A percentile compares a stretch with the other conserved stretches of the same genome.
Evolutionary conservation across 2,113 vertebrate genomes (phyloP).

Genomic region (Equus quagga): DNA sequence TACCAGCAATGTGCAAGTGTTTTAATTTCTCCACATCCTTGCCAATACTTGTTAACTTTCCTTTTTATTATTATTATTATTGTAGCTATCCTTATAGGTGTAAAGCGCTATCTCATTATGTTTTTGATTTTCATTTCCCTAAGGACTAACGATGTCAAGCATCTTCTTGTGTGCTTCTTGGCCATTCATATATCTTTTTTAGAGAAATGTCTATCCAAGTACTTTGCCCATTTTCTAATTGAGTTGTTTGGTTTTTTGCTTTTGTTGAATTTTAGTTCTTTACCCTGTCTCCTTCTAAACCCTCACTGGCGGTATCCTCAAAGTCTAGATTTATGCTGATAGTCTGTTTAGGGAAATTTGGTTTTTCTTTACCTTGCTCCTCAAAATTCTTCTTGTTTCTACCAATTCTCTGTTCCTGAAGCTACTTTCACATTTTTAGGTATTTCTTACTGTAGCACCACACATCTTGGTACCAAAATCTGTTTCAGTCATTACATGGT

Average conservation of each 20-base stretch:
- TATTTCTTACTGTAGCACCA: not conserved
- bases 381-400: not conserved
- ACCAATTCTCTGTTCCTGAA: not conserved
- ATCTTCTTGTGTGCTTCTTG: not conserved
- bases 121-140: not conserved
- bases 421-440: not conserved
- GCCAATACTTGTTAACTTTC: not conserved
- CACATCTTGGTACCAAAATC: too few species aligned
- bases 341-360: not conserved
- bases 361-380: not conserved
- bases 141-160: not conserved
- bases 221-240: not conserved
- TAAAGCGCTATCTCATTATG: not conserved
- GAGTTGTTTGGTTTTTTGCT: not conserved
- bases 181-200: not conserved
- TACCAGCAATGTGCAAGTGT: not conserved
- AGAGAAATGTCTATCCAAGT: not conserved
- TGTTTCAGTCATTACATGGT: too few species aligned
- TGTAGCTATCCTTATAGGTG: not conserved
- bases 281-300: not conserved
- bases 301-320: not conserved
- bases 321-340: not conserved
- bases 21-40: not conserved
- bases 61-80: not conserved
- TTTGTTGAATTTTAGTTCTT: not conserved